Percentiles rank a stretch among this genome's conserved stretches.
Evolutionary conservation across 2,888 invertebrate species (phyloP).

Genomic region (Drosophila macrospina): DNA sequence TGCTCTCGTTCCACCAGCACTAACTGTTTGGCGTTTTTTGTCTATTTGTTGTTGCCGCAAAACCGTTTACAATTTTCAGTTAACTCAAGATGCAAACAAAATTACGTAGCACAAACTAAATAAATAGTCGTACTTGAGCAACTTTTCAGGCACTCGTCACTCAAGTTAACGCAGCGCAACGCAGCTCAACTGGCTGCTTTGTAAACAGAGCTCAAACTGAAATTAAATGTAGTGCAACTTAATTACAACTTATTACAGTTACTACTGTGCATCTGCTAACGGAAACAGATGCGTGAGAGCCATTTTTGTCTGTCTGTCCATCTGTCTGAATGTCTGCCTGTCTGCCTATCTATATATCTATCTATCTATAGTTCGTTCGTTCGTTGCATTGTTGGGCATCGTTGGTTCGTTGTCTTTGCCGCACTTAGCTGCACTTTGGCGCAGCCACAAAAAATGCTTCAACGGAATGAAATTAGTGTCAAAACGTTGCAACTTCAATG

Average conservation of each 20-base stretch:
- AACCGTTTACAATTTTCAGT: constrained; percentile 56
- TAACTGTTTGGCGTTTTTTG: constrained; percentile 7
- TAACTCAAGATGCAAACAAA: constrained; percentile 55
- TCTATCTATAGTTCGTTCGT: neutral
- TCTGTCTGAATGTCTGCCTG: neutral
- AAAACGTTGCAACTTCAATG: constrained; percentile 71
- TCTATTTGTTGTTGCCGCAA: constrained; percentile 44
- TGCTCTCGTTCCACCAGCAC: neutral
- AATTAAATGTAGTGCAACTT: constrained; percentile 70
- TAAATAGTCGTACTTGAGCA: constrained; percentile 54
- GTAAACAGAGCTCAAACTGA: constrained; percentile 53
- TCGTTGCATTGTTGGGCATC: neutral
- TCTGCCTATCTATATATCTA: neutral
- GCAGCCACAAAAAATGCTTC: constrained; percentile 58
- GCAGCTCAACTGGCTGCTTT: constrained; percentile 2
- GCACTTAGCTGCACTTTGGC: constrained; percentile 41
- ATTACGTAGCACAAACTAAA: constrained; percentile 62
- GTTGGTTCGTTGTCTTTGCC: constrained; percentile 14
- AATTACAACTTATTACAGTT: constrained; percentile 62
- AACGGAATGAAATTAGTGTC: constrained; percentile 80
- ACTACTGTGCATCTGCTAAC: constrained; percentile 24
- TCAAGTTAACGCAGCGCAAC: constrained; percentile 4
- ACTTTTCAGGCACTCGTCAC: constrained; percentile 35
- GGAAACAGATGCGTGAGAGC: constrained; percentile 40
- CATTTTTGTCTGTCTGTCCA: constrained; percentile 14